Percentiles rank a stretch among this genome's conserved stretches.
phyloP scores from a whole-genome alignment of 37 sponge, comb jelly and placozoan species.

The Theonella swinhoei region DNA sequence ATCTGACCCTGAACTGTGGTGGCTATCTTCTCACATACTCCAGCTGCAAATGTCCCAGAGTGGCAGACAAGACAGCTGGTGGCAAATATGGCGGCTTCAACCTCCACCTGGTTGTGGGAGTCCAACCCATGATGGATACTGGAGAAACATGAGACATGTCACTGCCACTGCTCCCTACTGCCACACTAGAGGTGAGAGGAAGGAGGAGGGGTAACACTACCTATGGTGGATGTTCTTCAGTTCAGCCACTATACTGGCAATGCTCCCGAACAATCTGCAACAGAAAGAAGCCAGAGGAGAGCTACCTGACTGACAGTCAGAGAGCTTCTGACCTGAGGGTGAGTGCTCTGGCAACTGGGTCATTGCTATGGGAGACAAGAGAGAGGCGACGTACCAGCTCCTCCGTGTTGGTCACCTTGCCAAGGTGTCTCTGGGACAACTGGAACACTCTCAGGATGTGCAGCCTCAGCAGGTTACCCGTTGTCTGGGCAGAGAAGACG shows the following conservation, averaged over 20 bases:
- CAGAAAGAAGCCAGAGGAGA: neutral
- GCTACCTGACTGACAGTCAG: neutral
- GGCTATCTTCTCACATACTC: slow-evolving; percentile 83
- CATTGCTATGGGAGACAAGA: slow-evolving; percentile 89
- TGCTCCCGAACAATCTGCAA: slow-evolving; percentile 82
- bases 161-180: neutral
- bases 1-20: slow-evolving; percentile 82
- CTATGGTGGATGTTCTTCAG: slow-evolving; percentile 89
- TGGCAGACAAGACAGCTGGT: slow-evolving; percentile 70
- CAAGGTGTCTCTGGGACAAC: slow-evolving; percentile 65
- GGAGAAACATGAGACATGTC: neutral
- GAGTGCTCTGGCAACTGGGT: slow-evolving; percentile 90
- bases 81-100: slow-evolving; percentile 89
- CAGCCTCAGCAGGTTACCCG: slow-evolving; percentile 80
- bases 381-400: slow-evolving; percentile 79
- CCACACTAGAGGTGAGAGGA: neutral
- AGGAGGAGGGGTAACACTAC: slow-evolving; percentile 20
- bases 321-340: slow-evolving; percentile 72
- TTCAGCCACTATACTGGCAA: slow-evolving; percentile 76
- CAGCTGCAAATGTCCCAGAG: slow-evolving; percentile 80
- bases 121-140: slow-evolving; percentile 83
- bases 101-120: slow-evolving; percentile 80
- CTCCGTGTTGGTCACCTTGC: slow-evolving; percentile 85
- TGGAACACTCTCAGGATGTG: slow-evolving; percentile 81
- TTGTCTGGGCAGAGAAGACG: slow-evolving; percentile 30